phyloP scores from a whole-genome alignment of 53 echinoderm and acorn worm species.

The Crossaster papposus region DNA sequence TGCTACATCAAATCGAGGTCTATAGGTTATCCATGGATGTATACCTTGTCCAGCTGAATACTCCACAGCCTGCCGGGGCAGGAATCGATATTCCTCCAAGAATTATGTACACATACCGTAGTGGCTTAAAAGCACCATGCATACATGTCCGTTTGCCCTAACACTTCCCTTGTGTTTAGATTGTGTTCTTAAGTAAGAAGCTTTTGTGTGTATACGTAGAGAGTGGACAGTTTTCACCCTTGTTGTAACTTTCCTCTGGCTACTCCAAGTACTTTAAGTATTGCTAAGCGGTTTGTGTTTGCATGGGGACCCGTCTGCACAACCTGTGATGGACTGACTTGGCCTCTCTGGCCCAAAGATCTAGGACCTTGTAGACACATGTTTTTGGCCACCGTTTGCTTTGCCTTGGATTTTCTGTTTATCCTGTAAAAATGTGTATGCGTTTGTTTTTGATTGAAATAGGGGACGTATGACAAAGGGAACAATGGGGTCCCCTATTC shows the following conservation, averaged over 20 bases:
- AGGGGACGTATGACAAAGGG: no score
- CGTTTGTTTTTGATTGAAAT: no score
- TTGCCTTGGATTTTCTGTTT: no score
- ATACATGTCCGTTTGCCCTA: not conserved
- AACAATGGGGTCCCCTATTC: no score
- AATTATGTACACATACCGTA: conserved; percentile 16
- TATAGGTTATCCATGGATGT: not conserved
- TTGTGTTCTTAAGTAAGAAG: not conserved
- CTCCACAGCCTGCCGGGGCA: conserved; percentile 11
- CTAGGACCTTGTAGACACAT: not conserved
- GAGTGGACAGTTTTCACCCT: not conserved
- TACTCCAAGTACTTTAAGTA: not conserved
- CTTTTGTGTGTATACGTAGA: not conserved
- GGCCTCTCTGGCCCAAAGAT: not conserved
- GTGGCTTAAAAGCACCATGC: not conserved
- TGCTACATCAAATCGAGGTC: not conserved
- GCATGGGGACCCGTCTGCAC: not conserved
- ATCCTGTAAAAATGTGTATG: no score
- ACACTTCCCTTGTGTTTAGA: not conserved
- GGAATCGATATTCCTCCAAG: conserved; percentile 17
- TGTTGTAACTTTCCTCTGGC: not conserved
- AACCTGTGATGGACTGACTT: not conserved
- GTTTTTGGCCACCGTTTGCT: no score
- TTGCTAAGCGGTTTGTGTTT: not conserved
- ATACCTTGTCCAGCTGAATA: conserved; percentile 19